Conservation (phyloP, 2,888 invertebrate species). For the Tenthredo mesomela region DNA sequence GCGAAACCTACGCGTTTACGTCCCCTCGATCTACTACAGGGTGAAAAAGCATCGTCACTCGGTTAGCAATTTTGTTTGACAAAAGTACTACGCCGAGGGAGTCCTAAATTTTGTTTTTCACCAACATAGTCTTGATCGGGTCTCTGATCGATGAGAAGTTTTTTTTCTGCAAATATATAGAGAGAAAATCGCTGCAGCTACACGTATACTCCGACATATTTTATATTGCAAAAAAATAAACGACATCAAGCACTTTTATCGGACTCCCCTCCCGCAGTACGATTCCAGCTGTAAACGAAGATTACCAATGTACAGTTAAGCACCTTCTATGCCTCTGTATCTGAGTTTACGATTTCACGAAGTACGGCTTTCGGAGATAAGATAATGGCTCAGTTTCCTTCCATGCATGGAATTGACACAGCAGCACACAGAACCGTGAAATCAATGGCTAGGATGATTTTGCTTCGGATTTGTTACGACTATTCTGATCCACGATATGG, state of each 20-base stretch:
- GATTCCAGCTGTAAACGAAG: conserved; percentile 15
- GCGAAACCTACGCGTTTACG: conserved; percentile 20
- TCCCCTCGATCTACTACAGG: conserved; percentile 24
- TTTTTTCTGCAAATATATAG: conserved; percentile 6
- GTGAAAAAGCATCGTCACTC: conserved; percentile 29
- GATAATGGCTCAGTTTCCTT: conserved; percentile 11
- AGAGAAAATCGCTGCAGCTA: not conserved
- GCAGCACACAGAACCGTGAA: not conserved
- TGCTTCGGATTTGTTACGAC: not conserved
- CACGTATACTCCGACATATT: not conserved
- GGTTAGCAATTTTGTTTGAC: conserved; percentile 13
- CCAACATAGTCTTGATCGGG: conserved; percentile 6
- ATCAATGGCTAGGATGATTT: conserved; percentile 1
- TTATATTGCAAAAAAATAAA: conserved; percentile 21
- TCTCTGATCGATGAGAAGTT: conserved; percentile 8
- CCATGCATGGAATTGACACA: conserved; percentile 6
- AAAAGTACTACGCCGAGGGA: conserved; percentile 7
- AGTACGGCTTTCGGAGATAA: conserved; percentile 20
- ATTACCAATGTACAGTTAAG: conserved; percentile 30
- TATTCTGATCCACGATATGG: not conserved
- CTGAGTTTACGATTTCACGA: conserved; percentile 10
- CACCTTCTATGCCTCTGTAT: conserved; percentile 9
- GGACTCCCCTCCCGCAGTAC: not conserved
- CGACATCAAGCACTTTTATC: conserved; percentile 16
- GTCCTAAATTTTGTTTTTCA: conserved; percentile 14